Evolutionary conservation across 2,888 invertebrate species (phyloP).

Genomic region (Drosophila formosana): DNA sequence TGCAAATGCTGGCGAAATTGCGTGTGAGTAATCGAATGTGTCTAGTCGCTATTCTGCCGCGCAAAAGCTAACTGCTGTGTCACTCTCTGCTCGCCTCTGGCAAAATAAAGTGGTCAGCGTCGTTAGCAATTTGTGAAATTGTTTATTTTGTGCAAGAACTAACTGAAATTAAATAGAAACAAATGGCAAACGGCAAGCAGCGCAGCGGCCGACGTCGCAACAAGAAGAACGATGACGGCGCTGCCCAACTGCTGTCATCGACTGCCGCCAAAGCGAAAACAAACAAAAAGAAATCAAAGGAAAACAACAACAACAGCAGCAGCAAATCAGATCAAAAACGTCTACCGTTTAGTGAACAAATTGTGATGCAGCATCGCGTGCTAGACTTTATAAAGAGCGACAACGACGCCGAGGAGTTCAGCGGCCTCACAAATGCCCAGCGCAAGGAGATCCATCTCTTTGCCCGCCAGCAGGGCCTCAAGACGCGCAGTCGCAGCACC

Average conservation of each 20-base stretch:
- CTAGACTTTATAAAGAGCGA: constrained; percentile 66
- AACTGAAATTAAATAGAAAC: not conserved
- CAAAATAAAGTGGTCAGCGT: not conserved
- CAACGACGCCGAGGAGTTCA: constrained; percentile 50
- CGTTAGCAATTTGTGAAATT: not conserved
- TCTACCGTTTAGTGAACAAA: constrained; percentile 12
- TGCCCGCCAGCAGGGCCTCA: constrained; percentile 67
- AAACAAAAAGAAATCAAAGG: constrained; percentile 22
- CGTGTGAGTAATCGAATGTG: constrained; percentile 1
- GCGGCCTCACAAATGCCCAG: constrained; percentile 57
- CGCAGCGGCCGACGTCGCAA: constrained; percentile 15
- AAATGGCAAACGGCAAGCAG: constrained; percentile 21
- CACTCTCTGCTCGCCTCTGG: not conserved
- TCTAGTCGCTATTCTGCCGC: not conserved
- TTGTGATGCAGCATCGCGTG: constrained; percentile 57
- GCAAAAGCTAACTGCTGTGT: constrained; percentile 4
- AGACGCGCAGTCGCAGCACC: constrained; percentile 68
- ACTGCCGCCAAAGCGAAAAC: constrained; percentile 1
- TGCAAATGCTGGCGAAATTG: constrained; percentile 17
- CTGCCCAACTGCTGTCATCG: not conserved
- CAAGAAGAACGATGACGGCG: not conserved
- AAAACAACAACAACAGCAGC: not conserved
- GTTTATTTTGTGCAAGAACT: not conserved
- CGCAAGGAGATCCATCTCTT: constrained; percentile 76
- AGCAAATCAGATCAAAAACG: not conserved